Evolutionary conservation across 2,797 vertebrate genomes (phyloP), one percentile per base, ranked within the genome.

Genomic region (Ctenochaetus hawaiiensis): DNA sequence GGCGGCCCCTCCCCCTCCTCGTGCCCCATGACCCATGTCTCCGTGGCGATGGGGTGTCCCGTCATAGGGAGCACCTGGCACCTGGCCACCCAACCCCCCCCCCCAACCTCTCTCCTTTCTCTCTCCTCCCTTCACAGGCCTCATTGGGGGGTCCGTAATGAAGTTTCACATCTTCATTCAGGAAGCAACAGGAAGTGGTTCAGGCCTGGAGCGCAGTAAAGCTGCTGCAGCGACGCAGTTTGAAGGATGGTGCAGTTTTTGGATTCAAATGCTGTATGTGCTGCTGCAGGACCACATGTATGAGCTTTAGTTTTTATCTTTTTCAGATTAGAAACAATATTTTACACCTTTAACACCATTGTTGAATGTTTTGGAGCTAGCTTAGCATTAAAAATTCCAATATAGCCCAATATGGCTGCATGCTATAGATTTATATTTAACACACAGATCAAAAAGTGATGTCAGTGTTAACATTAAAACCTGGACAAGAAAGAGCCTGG

Each of bases 1-100:
- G n/a, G 3, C 30, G 58, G 63, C 0, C 61, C 70, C 80, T 78
- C 56, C 75, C 79, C 41, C 65, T 67, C 8, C 78, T 47, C 23
- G 48, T 72, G 93, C 74, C 86, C 82, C 70, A 53, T 89, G 90
- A 92, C 89, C 92, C 77, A 22, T 52, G 87, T 89, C 83, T 84
- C 88, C 18, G 12, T 85, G 83, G 67, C 54, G 39, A 87, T 80
- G 84, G 81, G 86, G 84, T 72, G 87, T 87, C 89, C 83, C 74
- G 1, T 91, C 86, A 79, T 87, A 81, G 83, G 54, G 77, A 80
- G 87, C 88, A 92, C 89, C 92, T 91, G 87, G 91, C 91, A 87
- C 89, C 91, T 91, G 82, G 88, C 88, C 86, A 81, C 74, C 95
- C 26, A 30, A 30, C 26, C 26, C n/a, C n/a, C n/a, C 75, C 95